Conservation (phyloP, 2,113 vertebrate species). For the Tympanuchus pallidicinctus region DNA sequence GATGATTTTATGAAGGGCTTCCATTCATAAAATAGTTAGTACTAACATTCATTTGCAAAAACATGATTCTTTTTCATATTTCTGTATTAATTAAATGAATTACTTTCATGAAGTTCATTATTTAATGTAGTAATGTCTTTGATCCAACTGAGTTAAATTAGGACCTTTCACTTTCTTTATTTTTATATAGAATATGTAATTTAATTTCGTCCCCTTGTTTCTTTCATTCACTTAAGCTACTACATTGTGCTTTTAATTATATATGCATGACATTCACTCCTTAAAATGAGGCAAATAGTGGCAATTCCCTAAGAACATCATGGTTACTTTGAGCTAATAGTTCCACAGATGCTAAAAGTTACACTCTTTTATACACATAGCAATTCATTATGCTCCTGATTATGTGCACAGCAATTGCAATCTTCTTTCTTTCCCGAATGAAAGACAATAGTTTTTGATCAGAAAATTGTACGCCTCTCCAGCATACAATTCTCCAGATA, state of each 20-base stretch:
- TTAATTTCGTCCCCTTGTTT: neutral
- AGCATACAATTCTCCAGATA: neutral
- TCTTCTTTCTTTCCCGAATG: neutral
- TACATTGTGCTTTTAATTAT: neutral
- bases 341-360: neutral
- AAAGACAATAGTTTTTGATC: neutral
- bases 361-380: neutral
- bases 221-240: neutral
- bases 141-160: neutral
- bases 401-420: fast-evolving
- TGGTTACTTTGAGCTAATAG: neutral
- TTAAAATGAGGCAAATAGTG: neutral
- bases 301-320: neutral
- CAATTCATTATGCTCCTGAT: neutral
- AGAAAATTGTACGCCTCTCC: neutral
- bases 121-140: neutral
- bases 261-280: neutral
- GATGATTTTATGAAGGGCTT: neutral
- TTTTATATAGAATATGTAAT: neutral
- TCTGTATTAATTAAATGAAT: neutral
- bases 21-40: neutral
- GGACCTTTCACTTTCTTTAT: neutral
- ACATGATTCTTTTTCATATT: neutral
- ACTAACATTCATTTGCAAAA: neutral
- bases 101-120: neutral